These are phyloP conservation scores for Micoletzkya japonica DNA, from an alignment of 2,888 invertebrate species.

Conservation along the genomic window DNA sequence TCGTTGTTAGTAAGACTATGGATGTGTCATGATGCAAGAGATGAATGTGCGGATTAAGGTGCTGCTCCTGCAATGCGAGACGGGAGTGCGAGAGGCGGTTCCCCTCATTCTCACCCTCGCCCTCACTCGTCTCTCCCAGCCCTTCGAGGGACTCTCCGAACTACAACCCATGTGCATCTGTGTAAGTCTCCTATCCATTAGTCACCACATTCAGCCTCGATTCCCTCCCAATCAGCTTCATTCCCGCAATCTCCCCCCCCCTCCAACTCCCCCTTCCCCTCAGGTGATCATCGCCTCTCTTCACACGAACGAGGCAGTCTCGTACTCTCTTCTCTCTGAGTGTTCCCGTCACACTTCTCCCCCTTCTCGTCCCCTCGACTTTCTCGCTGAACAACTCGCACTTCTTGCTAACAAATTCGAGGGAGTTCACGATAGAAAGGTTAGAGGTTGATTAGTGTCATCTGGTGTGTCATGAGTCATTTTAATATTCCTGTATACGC, in stretches of 20 bases:
- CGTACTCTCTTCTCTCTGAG: neutral
- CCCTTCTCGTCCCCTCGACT: conserved; percentile 6
- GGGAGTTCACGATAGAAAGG: conserved; percentile 26
- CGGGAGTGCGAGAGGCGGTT: conserved; percentile 12
- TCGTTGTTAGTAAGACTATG: neutral
- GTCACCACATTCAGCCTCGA: no score
- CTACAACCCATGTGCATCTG: conserved; percentile 23
- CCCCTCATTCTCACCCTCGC: conserved; percentile 20
- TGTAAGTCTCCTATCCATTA: neutral
- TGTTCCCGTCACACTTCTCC: neutral
- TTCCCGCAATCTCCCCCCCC: neutral
- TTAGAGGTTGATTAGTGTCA: neutral
- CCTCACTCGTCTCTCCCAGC: conserved; percentile 9
- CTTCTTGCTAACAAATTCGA: conserved; percentile 20
- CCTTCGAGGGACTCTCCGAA: conserved; percentile 29
- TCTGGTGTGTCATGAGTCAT: neutral
- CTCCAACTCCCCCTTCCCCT: neutral
- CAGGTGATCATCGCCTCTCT: conserved; percentile 16
- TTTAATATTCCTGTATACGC: neutral
- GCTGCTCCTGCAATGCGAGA: conserved; percentile 24
- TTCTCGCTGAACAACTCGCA: conserved; percentile 19
- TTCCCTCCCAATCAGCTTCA: neutral
- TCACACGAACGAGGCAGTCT: conserved; percentile 6
- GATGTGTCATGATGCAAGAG: neutral
- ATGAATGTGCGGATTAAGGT: conserved; percentile 8